Conservation (phyloP, 2,797 vertebrate species). For the Dermochelys coriacea region DNA sequence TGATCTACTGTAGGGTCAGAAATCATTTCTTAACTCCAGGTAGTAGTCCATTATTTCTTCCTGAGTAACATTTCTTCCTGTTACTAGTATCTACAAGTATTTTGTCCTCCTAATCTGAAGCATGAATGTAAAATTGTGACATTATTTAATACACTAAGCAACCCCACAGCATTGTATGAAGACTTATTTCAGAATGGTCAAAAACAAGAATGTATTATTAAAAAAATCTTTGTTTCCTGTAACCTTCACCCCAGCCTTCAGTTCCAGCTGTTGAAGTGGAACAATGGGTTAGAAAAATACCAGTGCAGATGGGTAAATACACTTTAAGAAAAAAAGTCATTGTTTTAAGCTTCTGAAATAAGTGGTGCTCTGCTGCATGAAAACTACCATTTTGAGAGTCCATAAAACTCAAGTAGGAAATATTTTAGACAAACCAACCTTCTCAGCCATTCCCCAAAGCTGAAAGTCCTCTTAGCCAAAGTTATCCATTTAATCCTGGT, state of each 20-base stretch:
- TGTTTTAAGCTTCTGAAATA: neutral
- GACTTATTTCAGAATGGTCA: neutral
- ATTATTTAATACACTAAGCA: neutral
- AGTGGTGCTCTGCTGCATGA: neutral
- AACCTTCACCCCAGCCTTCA: neutral
- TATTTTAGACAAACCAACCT: neutral
- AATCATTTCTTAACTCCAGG: neutral
- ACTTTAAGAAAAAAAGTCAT: neutral
- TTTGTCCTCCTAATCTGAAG: neutral
- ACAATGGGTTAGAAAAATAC: accelerated
- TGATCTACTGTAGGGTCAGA: accelerated
- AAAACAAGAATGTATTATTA: too few relatives aligned
- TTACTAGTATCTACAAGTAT: neutral
- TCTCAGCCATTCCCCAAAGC: neutral
- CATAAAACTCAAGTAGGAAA: too few relatives aligned
- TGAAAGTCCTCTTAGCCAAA: neutral
- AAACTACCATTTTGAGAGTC: neutral
- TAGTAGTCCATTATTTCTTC: neutral
- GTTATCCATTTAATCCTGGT: neutral
- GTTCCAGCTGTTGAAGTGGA: neutral
- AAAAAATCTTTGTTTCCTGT: neutral
- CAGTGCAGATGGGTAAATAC: accelerated
- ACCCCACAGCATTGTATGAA: neutral
- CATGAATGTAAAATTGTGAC: neutral
- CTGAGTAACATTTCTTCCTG: too few relatives aligned